These are phyloP conservation scores for Tyria jacobaeae DNA, from an alignment of 2,888 invertebrate species.

Conservation along the genomic window DNA sequence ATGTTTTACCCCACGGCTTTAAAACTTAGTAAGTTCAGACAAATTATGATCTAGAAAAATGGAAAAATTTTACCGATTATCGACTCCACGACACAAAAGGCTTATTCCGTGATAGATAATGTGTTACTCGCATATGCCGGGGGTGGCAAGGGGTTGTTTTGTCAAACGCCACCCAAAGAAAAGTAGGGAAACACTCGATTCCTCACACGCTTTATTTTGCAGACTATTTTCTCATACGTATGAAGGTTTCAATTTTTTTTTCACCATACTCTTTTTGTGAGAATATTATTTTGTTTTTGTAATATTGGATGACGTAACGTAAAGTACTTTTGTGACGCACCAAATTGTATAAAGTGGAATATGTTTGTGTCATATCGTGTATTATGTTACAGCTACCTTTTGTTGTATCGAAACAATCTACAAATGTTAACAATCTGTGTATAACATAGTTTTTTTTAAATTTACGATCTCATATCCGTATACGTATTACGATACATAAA, in stretches of 20 bases:
- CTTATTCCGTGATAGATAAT: slow-evolving; percentile 81
- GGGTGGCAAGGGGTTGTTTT: slow-evolving; percentile 72
- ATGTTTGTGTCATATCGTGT: slow-evolving; percentile 35
- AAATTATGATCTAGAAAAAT: not conserved
- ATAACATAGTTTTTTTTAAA: not conserved
- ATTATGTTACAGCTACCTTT: slow-evolving; percentile 25
- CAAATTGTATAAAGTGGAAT: slow-evolving; percentile 46
- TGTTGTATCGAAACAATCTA: slow-evolving; percentile 4
- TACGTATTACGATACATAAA: no score
- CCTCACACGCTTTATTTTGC: slow-evolving; percentile 54
- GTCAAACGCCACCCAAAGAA: slow-evolving; percentile 78
- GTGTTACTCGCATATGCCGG: slow-evolving; percentile 79
- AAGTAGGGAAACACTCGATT: slow-evolving; percentile 60
- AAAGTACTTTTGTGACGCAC: slow-evolving; percentile 47
- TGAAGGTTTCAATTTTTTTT: slow-evolving; percentile 47
- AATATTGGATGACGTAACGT: slow-evolving; percentile 49
- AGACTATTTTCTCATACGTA: slow-evolving; percentile 47
- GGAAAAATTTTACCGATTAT: not conserved
- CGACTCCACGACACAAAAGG: slow-evolving; percentile 59
- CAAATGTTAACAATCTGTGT: not conserved
- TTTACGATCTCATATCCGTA: not conserved
- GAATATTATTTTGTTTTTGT: slow-evolving; percentile 51
- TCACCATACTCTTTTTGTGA: slow-evolving; percentile 33
- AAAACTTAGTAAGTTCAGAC: no score
- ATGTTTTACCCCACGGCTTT: no score